These are phyloP conservation scores for Merluccius polli DNA, from an alignment of 2,797 vertebrate species.

Conservation along the genomic window DNA sequence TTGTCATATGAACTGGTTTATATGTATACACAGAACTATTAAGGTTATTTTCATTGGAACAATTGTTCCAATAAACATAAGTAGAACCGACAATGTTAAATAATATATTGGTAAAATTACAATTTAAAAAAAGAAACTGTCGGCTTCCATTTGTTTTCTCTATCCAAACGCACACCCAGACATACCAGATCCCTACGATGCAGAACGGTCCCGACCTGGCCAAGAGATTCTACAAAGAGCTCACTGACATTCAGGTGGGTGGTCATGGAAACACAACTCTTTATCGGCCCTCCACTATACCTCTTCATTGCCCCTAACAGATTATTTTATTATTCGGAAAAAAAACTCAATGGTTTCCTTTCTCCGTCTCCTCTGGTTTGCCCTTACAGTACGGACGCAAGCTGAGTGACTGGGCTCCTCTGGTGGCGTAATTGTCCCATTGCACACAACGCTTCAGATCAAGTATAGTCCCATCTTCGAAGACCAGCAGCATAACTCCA, in stretches of 20 bases:
- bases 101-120: background rate
- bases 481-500: constrained; percentile 21
- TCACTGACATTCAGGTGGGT: constrained; percentile 85
- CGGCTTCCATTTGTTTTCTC: background rate
- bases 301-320: background rate
- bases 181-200: constrained; percentile 83
- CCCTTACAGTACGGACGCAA: constrained; percentile 69
- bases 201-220: constrained; percentile 82
- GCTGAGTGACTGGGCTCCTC: constrained; percentile 69
- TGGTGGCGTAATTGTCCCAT: constrained; percentile 55
- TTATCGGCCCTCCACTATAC: background rate
- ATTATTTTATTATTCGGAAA: background rate
- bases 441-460: constrained; percentile 38
- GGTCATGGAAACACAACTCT: background rate
- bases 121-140: background rate
- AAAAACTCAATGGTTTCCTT: background rate
- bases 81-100: too few relatives aligned
- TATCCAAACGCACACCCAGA: constrained; percentile 52
- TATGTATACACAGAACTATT: too few relatives aligned
- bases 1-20: background rate
- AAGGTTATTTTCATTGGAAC: too few relatives aligned
- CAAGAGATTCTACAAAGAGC: constrained; percentile 80
- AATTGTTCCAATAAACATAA: too few relatives aligned
- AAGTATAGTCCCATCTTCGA: constrained; percentile 27
- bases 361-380: background rate